These are phyloP conservation scores for Ophthalmolycus amberensis DNA, from an alignment of 2,113 vertebrate species.

Conservation along the genomic window DNA sequence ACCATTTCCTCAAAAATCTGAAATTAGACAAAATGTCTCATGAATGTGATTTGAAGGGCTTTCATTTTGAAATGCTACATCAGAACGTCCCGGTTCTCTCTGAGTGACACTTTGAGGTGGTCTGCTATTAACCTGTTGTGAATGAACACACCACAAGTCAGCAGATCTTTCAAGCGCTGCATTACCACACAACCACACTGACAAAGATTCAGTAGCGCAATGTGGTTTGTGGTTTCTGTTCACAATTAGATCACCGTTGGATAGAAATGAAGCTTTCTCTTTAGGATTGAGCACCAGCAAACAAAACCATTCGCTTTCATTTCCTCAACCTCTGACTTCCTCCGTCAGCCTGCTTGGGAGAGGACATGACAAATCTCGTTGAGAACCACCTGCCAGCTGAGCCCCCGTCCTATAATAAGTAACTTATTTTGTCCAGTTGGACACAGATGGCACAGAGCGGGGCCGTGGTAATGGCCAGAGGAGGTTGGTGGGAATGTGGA, in stretches of 20 bases:
- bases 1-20: too few species aligned
- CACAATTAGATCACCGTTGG: too few species aligned
- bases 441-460: slow-evolving; percentile 46
- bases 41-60: too few species aligned
- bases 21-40: too few species aligned
- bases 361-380: slow-evolving; percentile 48
- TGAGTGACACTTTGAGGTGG: too few species aligned
- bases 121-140: too few species aligned
- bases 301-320: not conserved
- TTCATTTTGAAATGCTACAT: too few species aligned
- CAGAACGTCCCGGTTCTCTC: too few species aligned
- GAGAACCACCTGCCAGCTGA: slow-evolving; percentile 66
- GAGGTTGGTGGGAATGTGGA: slow-evolving; percentile 26
- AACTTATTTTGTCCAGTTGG: slow-evolving; percentile 64
- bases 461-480: slow-evolving; percentile 34
- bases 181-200: not conserved
- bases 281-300: not conserved
- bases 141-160: not conserved
- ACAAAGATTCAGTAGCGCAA: not conserved
- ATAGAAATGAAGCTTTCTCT: not conserved
- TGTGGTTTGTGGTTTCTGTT: slow-evolving; percentile 2
- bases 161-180: not conserved
- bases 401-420: slow-evolving; percentile 61
- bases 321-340: slow-evolving; percentile 17
- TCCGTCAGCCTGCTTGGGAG: slow-evolving; percentile 27